phyloP scores from a whole-genome alignment of 2,888 invertebrate genomes.

The Amphimallon solstitiale region DNA sequence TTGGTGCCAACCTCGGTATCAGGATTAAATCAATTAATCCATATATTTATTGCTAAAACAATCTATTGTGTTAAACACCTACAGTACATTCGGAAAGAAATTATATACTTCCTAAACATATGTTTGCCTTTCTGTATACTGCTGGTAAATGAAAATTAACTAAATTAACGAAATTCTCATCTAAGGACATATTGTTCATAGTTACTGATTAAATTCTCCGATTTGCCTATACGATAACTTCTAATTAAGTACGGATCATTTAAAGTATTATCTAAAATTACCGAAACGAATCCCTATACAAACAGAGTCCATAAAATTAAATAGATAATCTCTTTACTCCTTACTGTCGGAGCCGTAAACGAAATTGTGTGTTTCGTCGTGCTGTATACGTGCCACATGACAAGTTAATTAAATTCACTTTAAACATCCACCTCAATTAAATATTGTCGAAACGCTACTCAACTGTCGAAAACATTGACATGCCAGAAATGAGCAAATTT shows the following conservation, averaged over 20 bases:
- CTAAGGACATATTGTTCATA: slow-evolving; percentile 1
- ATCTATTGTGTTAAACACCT: too few species aligned
- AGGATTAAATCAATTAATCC: too few species aligned
- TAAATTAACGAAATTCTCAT: neutral
- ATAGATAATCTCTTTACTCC: slow-evolving; percentile 30
- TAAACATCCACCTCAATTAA: slow-evolving; percentile 28
- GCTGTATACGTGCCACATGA: slow-evolving; percentile 19
- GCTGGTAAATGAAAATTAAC: too few species aligned
- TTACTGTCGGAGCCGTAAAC: slow-evolving; percentile 13
- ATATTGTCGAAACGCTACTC: slow-evolving; percentile 20
- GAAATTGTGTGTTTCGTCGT: slow-evolving; percentile 16
- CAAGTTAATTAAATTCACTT: slow-evolving; percentile 33
- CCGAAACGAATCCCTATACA: slow-evolving; percentile 19
- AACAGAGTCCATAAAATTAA: slow-evolving; percentile 26
- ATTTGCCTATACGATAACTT: slow-evolving; percentile 2
- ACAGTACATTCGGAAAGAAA: too few species aligned
- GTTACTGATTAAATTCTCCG: slow-evolving; percentile 5
- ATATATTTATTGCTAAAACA: too few species aligned
- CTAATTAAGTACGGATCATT: slow-evolving; percentile 28
- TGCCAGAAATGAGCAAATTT: slow-evolving; percentile 23
- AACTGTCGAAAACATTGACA: slow-evolving; percentile 30
- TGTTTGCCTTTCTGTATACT: too few species aligned
- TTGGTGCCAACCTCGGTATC: too few species aligned
- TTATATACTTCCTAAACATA: too few species aligned
- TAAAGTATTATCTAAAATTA: slow-evolving; percentile 32